Base-by-base conservation (phyloP, 1,140 invertebrate species). In the Araneus ventricosus region DNA sequence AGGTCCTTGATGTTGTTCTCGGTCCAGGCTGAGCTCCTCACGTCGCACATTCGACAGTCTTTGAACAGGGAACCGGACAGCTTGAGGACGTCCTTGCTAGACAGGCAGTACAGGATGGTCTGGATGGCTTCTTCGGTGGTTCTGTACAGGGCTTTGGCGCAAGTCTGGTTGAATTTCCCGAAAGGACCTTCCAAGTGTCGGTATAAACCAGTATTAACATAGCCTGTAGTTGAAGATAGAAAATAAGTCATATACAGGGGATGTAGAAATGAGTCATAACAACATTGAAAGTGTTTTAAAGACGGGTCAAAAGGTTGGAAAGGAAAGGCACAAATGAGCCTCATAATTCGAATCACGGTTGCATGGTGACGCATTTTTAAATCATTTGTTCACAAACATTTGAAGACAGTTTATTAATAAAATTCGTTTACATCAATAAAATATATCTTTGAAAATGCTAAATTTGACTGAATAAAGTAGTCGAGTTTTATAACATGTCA, bases 101-200 rank as follows among this genome's bases (percentile, higher is more conserved):
- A 59, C 6, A 95, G 88, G 94, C 95, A 95, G 94, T 95, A 95
- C n/a, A 96, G 95, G 14, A 95, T 94, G 4, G 95, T 96, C 93
- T 96, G 95, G 10, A 96, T 95, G 0, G 96, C 96, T 94, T 96
- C 95, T 79, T 95, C 94, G 22, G 94, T 87, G 30, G 94, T 95
- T 94, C 95, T 93, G 94, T 95, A 95, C 17, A 95, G 85, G 27
- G 89, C 79, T 52, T 90, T 88, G 57, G 94, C 94, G 10, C 90
- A 82, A 5, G 88, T 90, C 17, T 92, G 87, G 80, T 93, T 92
- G 4, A 94, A n/a, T 80, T 94, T 88, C 0, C 89, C 91, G 34
- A 90, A 57, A 45, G 75, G 41, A 4, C 92, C 94, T 22, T 87
- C 75, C 1, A 94, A 24, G 34, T 93, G 61, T 24, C 34, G 22